Evolutionary conservation across 2,797 vertebrate species (phyloP), one percentile per base, ranked within the genome.

Genomic region (Lacerta viridis): DNA sequence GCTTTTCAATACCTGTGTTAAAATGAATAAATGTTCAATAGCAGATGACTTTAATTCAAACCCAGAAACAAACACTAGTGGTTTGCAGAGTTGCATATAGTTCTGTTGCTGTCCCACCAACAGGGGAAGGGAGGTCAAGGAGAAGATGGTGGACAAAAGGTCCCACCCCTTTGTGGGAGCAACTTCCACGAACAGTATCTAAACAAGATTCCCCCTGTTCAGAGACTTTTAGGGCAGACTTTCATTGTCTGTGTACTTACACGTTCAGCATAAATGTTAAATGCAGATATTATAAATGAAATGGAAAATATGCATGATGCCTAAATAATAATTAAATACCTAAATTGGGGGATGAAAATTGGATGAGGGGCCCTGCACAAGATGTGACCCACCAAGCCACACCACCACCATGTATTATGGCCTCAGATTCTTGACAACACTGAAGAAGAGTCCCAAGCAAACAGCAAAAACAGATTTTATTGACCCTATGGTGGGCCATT

Each of bases 71-170:
- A 87, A 87, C 88, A 83, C 86, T 89, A 5, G 8, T 89, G 5
- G 29, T 27, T 75, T 96, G 87, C 92, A 94, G 72, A 29, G 91
- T 95, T 86, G 93, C 72, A n/a, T 88, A 92, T 83, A 84, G 46
- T 93, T 85, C 91, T 94, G 80, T 94, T 86, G 89, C 88, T 93
- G 88, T 89, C 90, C 76, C 87, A 41, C 69, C 20, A 92, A 87
- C 36, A 90, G 11, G 84, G 0, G 80, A 36, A 74, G 83, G 39
- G 18, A 69, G 36, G 64, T 13, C 64, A 86, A 23, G n/a, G 50
- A 80, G 76, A 76, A 75, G 20, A 18, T 7, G 15, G 55, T 66
- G 11, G 39, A 33, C 59, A 17, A 46, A 84, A 69, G 50, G 33
- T 11, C 11, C 7, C 20, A 59, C 20, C 7, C 17, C 41, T 25